Conservation (phyloP, 1,140 invertebrate species). For the Metopolophium dirhodum region DNA sequence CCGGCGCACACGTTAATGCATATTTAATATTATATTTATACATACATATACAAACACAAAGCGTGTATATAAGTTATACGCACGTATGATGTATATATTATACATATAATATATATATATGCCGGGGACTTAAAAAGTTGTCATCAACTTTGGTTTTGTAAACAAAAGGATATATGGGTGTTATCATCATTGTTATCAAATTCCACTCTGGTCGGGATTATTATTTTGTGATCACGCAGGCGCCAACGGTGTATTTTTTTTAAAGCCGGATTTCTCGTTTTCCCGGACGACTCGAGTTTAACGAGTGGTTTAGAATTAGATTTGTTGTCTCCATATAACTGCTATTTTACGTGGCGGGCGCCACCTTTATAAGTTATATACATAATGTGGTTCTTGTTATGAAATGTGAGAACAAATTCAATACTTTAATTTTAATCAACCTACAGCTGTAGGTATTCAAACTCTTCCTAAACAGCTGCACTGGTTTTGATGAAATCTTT, state of each 20-base stretch:
- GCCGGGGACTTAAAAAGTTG: constrained; percentile 54
- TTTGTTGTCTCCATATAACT: background rate
- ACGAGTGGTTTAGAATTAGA: background rate
- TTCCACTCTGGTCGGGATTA: constrained; percentile 31
- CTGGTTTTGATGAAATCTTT: no score
- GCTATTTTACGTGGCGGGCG: background rate
- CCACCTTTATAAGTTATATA: background rate
- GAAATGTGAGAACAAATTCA: background rate
- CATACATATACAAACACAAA: background rate
- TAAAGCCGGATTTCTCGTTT: constrained; percentile 17
- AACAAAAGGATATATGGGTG: constrained; percentile 33
- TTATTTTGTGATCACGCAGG: constrained; percentile 40
- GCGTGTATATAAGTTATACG: background rate
- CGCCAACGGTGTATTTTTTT: background rate
- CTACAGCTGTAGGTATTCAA: no score
- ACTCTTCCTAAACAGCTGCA: no score
- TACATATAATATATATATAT: constrained; percentile 3
- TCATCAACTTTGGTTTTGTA: constrained; percentile 52
- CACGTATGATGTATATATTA: background rate
- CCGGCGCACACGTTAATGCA: constrained; percentile 56
- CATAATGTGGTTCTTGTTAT: background rate
- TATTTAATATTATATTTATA: constrained; percentile 54
- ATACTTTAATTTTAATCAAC: background rate
- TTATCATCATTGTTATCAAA: constrained; percentile 55
- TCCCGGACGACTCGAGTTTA: background rate